These are phyloP conservation scores for Synanthedon formicaeformis DNA, from an alignment of 2,888 invertebrate genomes.

Conservation along the genomic window DNA sequence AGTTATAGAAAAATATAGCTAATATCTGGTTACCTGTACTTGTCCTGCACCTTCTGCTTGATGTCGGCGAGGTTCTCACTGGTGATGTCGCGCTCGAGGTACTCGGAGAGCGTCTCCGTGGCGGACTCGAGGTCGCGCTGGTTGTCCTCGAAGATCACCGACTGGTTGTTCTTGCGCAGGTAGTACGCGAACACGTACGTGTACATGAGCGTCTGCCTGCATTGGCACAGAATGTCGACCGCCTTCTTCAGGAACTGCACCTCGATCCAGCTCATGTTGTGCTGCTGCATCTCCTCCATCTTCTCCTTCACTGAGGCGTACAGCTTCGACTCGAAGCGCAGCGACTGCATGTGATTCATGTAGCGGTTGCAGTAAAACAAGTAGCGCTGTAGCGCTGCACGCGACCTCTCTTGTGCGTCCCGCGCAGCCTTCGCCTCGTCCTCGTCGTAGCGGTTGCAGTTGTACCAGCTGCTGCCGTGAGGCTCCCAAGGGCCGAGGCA, in stretches of 20 bases:
- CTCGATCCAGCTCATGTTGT: slow-evolving; percentile 99
- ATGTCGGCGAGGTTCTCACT: slow-evolving; percentile 96
- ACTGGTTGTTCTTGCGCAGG: slow-evolving; percentile 97
- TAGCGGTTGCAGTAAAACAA: slow-evolving; percentile 98
- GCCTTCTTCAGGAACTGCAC: slow-evolving; percentile 98
- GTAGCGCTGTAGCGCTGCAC: slow-evolving; percentile 95
- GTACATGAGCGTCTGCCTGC: slow-evolving; percentile 98
- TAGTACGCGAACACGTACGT: slow-evolving; percentile 99
- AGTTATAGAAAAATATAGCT: background rate
- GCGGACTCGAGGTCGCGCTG: slow-evolving; percentile 98
- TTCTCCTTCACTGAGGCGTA: slow-evolving; percentile 96
- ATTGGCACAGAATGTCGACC: slow-evolving; percentile 95
- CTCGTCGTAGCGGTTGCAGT: slow-evolving; percentile 97
- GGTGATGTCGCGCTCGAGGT: slow-evolving; percentile 97
- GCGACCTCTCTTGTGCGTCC: slow-evolving; percentile 94
- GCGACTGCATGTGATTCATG: slow-evolving; percentile 99
- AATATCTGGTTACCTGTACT: slow-evolving; percentile 79
- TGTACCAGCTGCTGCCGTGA: slow-evolving; percentile 98
- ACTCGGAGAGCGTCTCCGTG: slow-evolving; percentile 96
- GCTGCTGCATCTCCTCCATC: slow-evolving; percentile 99
- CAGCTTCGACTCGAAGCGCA: slow-evolving; percentile 97
- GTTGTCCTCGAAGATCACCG: slow-evolving; percentile 98
- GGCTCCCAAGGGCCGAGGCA: slow-evolving; percentile 99
- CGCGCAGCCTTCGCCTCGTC: slow-evolving; percentile 96
- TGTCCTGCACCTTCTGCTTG: slow-evolving; percentile 98